A percentile compares a stretch with the other conserved stretches of the same genome.
Evolutionary conservation across 2,888 invertebrate species (phyloP).

Genomic region (Drosophila fulvimacula): DNA sequence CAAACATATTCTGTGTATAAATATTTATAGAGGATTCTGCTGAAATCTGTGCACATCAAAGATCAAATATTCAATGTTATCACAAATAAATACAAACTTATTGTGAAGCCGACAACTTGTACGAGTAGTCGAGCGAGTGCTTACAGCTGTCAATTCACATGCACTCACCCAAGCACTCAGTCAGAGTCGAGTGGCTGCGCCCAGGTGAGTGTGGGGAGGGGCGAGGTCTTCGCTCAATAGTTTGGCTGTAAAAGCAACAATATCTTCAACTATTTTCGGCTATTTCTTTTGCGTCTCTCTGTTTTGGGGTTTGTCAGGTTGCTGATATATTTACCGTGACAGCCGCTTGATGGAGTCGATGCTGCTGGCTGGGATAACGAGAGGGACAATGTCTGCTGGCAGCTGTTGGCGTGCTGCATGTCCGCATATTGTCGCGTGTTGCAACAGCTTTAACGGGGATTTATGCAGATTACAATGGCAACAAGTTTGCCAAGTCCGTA

Average conservation of each 20-base stretch:
- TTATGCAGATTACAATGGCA: slow-evolving; percentile 64
- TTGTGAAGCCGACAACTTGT: slow-evolving; percentile 20
- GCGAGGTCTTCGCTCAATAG: slow-evolving; percentile 11
- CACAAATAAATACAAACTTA: slow-evolving; percentile 23
- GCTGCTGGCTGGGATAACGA: slow-evolving; percentile 15
- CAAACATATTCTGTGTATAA: background rate
- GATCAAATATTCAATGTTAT: slow-evolving; percentile 13
- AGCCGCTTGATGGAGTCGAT: slow-evolving; percentile 5
- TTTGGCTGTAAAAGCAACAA: slow-evolving; percentile 33
- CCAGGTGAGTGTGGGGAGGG: background rate
- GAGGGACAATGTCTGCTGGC: slow-evolving; percentile 24
- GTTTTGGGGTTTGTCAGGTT: slow-evolving; percentile 13
- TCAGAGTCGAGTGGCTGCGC: slow-evolving; percentile 8
- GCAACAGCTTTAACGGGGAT: slow-evolving; percentile 55
- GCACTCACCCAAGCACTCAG: slow-evolving; percentile 20
- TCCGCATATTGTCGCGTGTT: slow-evolving; percentile 52
- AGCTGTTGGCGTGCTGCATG: slow-evolving; percentile 26
- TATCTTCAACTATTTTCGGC: slow-evolving; percentile 13
- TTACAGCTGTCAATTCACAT: slow-evolving; percentile 38
- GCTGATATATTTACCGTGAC: slow-evolving; percentile 32
- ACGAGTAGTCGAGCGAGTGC: background rate
- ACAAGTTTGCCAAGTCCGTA: slow-evolving; percentile 45
- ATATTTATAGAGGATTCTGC: slow-evolving; percentile 34
- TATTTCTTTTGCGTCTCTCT: too few species aligned
- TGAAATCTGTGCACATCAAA: slow-evolving; percentile 16